phyloP scores from a whole-genome alignment of 35 echinoderm and acorn worm genomes.

The Lytechinus pictus region DNA sequence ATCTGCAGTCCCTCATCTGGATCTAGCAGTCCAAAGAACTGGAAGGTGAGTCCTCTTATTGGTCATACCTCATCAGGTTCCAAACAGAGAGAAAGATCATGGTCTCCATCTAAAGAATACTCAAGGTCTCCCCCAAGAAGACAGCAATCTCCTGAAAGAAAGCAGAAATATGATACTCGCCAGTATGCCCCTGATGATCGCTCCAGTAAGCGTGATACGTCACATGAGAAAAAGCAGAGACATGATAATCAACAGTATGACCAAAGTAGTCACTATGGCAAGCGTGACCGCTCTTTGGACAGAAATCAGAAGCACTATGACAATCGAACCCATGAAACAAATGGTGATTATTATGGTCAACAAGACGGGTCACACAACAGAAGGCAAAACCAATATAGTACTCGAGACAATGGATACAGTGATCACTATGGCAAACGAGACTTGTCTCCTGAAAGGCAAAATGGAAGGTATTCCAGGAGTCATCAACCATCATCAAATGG shows the following conservation, averaged over 20 bases:
- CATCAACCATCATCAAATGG: not conserved
- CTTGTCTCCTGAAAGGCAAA: not conserved
- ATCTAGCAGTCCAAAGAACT: slow-evolving; percentile 62
- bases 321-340: not conserved
- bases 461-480: not conserved
- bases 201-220: not conserved
- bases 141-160: not conserved
- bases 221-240: not conserved
- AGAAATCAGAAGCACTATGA: not conserved
- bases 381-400: not conserved
- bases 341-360: not conserved
- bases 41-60: slow-evolving; percentile 55
- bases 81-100: not conserved
- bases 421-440: not conserved
- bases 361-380: not conserved
- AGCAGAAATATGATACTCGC: not conserved
- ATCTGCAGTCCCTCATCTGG: slow-evolving; percentile 51
- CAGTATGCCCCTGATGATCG: not conserved
- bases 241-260: not conserved
- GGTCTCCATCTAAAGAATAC: slow-evolving; percentile 18
- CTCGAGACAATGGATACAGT: not conserved
- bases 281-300: not conserved
- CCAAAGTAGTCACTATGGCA: not conserved
- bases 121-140: not conserved
- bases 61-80: not conserved